Conservation (phyloP, 2,797 vertebrate genomes). For the Erethizon dorsatum region DNA sequence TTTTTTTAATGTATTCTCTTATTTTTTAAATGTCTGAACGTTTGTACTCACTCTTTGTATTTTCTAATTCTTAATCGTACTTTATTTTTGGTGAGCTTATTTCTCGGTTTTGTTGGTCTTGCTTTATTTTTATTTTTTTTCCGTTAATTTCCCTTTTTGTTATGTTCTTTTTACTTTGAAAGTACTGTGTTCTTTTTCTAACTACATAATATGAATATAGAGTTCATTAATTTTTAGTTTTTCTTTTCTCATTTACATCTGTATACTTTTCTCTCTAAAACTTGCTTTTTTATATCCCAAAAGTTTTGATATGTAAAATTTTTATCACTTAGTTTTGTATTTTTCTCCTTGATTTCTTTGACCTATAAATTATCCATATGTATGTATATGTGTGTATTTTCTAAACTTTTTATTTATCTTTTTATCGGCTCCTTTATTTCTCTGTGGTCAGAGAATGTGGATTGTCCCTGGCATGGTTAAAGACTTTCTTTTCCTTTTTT, state of each 20-base stretch:
- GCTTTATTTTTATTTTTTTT: not conserved
- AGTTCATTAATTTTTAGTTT: not conserved
- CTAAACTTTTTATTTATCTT: not conserved
- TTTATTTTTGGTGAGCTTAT: not conserved
- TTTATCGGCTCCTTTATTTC: not conserved
- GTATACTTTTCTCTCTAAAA: not conserved
- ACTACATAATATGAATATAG: not conserved
- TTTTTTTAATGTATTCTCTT: not conserved
- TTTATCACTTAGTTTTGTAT: not conserved
- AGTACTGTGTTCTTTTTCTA: not conserved
- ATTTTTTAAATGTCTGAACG: not conserved
- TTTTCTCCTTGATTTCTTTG: not conserved
- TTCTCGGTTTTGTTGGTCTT: not conserved
- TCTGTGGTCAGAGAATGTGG: not conserved
- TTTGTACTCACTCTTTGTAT: not conserved
- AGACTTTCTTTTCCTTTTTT: not conserved
- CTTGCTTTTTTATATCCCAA: not conserved
- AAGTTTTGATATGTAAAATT: not conserved
- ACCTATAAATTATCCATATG: not conserved
- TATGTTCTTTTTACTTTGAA: not conserved
- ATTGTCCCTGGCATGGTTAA: not conserved
- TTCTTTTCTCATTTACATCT: not conserved
- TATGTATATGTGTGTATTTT: not conserved
- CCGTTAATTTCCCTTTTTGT: not conserved
- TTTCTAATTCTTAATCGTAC: not conserved